Conservation (phyloP, 1,140 invertebrate genomes). For the Drosophila nigrodunni region DNA sequence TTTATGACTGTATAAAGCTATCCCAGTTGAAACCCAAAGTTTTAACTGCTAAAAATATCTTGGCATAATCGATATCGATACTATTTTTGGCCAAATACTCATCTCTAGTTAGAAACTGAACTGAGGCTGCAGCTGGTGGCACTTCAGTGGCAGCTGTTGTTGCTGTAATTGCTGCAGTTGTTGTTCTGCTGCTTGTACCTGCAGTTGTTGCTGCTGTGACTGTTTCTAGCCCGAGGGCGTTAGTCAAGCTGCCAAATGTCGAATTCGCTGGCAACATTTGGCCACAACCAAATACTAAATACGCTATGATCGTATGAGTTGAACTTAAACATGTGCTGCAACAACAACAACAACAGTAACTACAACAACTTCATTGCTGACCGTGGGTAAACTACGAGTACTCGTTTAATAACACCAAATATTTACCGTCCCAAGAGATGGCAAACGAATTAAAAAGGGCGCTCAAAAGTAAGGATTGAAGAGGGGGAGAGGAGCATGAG, state of each 20-base stretch:
- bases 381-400: constrained; percentile 28
- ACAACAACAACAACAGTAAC: constrained; percentile 40
- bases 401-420: constrained; percentile 66
- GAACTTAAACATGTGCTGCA: constrained; percentile 39
- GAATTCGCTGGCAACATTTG: constrained; percentile 21
- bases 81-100: background rate
- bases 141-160: constrained; percentile 18
- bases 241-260: constrained; percentile 49
- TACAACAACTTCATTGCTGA: constrained; percentile 65
- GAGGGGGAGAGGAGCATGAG: background rate
- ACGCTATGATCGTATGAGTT: background rate
- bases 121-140: constrained; percentile 31
- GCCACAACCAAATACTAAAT: constrained; percentile 15
- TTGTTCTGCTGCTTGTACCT: background rate
- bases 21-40: too few species aligned
- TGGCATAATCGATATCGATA: background rate
- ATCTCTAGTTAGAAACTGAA: constrained; percentile 3
- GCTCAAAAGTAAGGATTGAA: background rate
- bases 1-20: too few species aligned
- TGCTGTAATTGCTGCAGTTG: constrained; percentile 1
- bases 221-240: constrained; percentile 41
- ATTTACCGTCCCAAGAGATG: constrained; percentile 54
- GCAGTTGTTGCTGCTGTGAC: constrained; percentile 2
- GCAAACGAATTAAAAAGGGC: constrained; percentile 45
- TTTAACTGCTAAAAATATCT: too few species aligned